phyloP scores from a whole-genome alignment of 2,113 vertebrate genomes.

The Arenaria interpres region DNA sequence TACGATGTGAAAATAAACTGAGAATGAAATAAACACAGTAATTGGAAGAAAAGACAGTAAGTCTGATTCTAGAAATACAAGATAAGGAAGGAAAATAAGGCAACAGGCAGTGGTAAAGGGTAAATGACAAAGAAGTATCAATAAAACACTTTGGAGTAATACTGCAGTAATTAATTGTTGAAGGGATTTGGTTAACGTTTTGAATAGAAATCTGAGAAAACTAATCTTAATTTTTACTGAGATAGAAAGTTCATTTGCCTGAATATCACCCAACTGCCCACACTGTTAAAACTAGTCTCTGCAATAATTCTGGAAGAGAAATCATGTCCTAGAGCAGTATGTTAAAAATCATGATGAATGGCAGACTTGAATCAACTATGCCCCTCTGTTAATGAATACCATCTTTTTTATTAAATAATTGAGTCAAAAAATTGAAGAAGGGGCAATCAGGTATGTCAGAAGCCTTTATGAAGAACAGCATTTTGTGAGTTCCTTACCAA shows the following conservation, averaged over 20 bases:
- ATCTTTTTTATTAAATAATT: conserved; percentile 39
- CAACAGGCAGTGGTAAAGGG: background rate
- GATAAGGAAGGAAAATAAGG: background rate
- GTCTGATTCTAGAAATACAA: background rate
- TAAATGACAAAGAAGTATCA: conserved; percentile 25
- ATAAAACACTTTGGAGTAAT: conserved; percentile 49
- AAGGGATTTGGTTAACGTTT: conserved; percentile 54
- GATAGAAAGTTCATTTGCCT: background rate
- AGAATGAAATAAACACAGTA: background rate
- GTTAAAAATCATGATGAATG: conserved; percentile 43
- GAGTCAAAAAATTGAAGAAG: conserved; percentile 3
- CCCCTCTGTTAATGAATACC: conserved; percentile 5
- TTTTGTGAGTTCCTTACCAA: conserved; percentile 22
- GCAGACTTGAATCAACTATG: conserved; percentile 5
- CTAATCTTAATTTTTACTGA: conserved; percentile 47
- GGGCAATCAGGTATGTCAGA: background rate
- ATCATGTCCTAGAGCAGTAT: conserved; percentile 24
- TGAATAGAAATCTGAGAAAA: conserved; percentile 54
- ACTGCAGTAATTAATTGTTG: conserved; percentile 46
- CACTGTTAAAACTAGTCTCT: background rate
- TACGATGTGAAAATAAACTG: background rate
- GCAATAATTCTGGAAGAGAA: conserved; percentile 36
- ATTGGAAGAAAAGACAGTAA: background rate
- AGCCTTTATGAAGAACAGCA: conserved; percentile 17
- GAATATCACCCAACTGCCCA: background rate